Base-by-base conservation (phyloP, 2,797 vertebrate species). In the Falco concolor region DNA sequence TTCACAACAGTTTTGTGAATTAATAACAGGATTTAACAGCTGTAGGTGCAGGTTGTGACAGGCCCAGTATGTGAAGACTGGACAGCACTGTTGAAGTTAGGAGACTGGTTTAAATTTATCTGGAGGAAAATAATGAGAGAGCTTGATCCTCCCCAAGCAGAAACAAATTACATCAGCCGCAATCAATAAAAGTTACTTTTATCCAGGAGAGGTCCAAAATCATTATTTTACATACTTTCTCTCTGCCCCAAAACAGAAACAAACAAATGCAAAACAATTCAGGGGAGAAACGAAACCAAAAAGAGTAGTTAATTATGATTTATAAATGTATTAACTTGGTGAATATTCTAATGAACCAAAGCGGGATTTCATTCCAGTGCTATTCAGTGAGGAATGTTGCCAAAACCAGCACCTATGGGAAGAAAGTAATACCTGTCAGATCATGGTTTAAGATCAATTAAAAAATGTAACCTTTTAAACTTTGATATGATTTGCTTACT, bases 241-340 rank as follows among this genome's bases (percentile, higher is more conserved):
- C 45, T 49, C 17, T 69, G 28, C 22, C 54, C 14, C 61, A 25
- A 80, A 68, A 86, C 76, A 67, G 64, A 44, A 74, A 57, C 23
- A 82, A 95, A 84, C 25, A 60, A 57, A 96, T 93, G 72, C 79
- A 97, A 97, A 96, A 70, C 87, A 95, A 93, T 91, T 96, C 92
- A 64, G 83, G 95, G 93, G 79, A 92, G 83, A 88, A 94, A 82
- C 19, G 75, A 96, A 96, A 95, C 61, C 92, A 83, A 97, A 95
- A 96, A 65, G n/a, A 69, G 72, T 92, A 84, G 82, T 95, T 97
- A 97, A 97, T 97, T 96, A 87, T 94, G 89, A 96, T 97, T 97
- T 96, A 96, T 95, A 96, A 97, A 97, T 92, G 63, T 95, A 97
- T 97, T 97, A 94, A 93, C 61, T 85, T 93, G 69, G 89, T 96